phyloP scores from a whole-genome alignment of 2,797 vertebrate genomes.

The Chrosomus eos region DNA sequence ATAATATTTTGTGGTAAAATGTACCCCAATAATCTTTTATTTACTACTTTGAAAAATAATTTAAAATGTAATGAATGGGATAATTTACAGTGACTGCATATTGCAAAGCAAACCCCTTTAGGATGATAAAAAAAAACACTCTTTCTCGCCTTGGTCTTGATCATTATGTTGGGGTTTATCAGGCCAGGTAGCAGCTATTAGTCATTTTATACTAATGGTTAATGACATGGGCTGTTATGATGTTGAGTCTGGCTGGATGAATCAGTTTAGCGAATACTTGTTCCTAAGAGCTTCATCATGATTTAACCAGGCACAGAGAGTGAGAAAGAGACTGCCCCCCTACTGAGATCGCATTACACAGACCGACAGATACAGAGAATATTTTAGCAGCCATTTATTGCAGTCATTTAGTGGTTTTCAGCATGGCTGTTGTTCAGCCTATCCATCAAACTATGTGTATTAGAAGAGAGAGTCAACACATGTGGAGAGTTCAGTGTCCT shows the following conservation, averaged over 20 bases:
- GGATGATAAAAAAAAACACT: background rate
- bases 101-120: background rate
- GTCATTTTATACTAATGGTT: slow-evolving; percentile 32
- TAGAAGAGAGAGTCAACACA: background rate
- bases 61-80: background rate
- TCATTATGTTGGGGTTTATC: background rate
- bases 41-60: background rate
- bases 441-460: slow-evolving; percentile 1
- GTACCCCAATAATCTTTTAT: background rate
- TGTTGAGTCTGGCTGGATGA: slow-evolving; percentile 50
- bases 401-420: slow-evolving; percentile 29
- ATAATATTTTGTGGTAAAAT: background rate
- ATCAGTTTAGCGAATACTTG: slow-evolving; percentile 44
- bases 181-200: slow-evolving; percentile 20
- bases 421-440: slow-evolving; percentile 13
- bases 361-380: slow-evolving; percentile 49
- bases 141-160: background rate
- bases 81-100: background rate
- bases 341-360: slow-evolving; percentile 55
- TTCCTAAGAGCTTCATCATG: slow-evolving; percentile 53
- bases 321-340: slow-evolving; percentile 57
- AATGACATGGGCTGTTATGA: slow-evolving; percentile 42
- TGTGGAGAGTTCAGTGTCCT: background rate
- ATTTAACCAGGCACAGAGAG: slow-evolving; percentile 53
- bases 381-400: slow-evolving; percentile 38